These are phyloP conservation scores for Drosophila acutilabella DNA, from an alignment of 2,888 invertebrate genomes.

Conservation along the genomic window DNA sequence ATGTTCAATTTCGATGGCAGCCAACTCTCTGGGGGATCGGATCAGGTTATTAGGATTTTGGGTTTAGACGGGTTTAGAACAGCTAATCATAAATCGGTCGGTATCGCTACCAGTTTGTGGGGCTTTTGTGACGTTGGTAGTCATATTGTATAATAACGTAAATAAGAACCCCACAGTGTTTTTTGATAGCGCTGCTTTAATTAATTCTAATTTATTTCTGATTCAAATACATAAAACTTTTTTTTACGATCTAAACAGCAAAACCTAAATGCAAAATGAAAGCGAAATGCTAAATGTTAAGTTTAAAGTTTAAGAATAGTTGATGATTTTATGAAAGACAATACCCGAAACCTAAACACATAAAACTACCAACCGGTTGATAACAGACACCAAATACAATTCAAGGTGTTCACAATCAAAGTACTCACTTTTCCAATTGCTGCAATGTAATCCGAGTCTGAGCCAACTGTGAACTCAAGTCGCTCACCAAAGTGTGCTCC, in stretches of 20 bases:
- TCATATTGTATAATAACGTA: conserved; percentile 39
- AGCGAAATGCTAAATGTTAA: conserved; percentile 68
- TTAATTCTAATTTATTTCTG: conserved; percentile 81
- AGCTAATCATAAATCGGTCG: conserved; percentile 37
- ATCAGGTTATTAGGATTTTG: conserved; percentile 43
- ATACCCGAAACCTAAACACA: conserved; percentile 5
- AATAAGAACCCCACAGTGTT: conserved; percentile 25
- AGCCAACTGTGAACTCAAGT: conserved; percentile 67
- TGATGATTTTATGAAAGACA: conserved; percentile 9
- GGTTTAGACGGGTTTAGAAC: conserved; percentile 51
- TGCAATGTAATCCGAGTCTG: conserved; percentile 54
- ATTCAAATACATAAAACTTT: conserved; percentile 57
- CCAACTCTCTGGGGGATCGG: conserved; percentile 83
- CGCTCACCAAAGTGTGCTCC: conserved; percentile 68
- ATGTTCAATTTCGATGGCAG: conserved; percentile 90
- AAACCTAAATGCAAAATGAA: conserved; percentile 47
- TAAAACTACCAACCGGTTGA: conserved; percentile 19
- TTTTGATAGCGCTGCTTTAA: conserved; percentile 43
- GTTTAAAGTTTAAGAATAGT: conserved; percentile 29
- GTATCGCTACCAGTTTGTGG: conserved; percentile 70
- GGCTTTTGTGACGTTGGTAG: conserved; percentile 52
- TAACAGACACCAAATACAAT: neutral
- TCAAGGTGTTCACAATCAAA: neutral
- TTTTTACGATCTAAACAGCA: conserved; percentile 48
- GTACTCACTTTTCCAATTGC: conserved; percentile 72